Base-by-base conservation (phyloP, 2,888 invertebrate species). In the Eupithecia inturbata region DNA sequence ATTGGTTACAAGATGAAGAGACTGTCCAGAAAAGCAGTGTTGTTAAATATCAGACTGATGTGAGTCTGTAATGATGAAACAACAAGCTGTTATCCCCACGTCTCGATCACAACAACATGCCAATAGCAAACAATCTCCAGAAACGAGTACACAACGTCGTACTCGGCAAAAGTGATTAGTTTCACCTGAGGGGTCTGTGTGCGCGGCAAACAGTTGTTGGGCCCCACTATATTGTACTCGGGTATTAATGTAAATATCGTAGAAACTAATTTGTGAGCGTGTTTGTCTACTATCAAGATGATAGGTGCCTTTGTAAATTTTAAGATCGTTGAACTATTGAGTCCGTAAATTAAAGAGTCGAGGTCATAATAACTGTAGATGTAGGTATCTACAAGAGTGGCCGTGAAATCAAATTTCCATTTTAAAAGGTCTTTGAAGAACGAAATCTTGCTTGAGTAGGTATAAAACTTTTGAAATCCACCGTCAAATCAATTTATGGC, bases 101-200 rank as follows among this genome's bases (percentile, higher is more conserved):
- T 22, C 64, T 41, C 14, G 39, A 66, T 49, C 36, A 66, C 41
- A 45, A 41, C 49, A 70, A 62, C 68, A 73, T 68, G 19, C 36
- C 39, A 68, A 77, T 67, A 70, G 53, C n/a, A 68, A 63, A 66
- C 72, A 68, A 63, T 41, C 66, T 66, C 16, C 66, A 22, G 64
- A 14, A 66, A 66, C 10, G 66, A 63, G 77, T 76, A 74, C 76
- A 68, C 75, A 71, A 60, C 19, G 72, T 78, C 78, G 78, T 77
- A 45, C 81, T 62, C 60, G 41, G 78, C 80, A 80, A 74, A 84
- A 86, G 89, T 89, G 91, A 92, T 91, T 91, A 91, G 89, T 90
- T 91, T 74, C 89, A 92, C 92, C 92, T 92, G 92, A 84, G 90
- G 90, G 90, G 87, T 84, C 83, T 91, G 91, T 91, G 91, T 91